Percentiles rank a stretch among this genome's conserved stretches.
These are phyloP conservation scores for Crotalus helleri DNA, from an alignment of 2,113 vertebrate species.

Conservation along the genomic window DNA sequence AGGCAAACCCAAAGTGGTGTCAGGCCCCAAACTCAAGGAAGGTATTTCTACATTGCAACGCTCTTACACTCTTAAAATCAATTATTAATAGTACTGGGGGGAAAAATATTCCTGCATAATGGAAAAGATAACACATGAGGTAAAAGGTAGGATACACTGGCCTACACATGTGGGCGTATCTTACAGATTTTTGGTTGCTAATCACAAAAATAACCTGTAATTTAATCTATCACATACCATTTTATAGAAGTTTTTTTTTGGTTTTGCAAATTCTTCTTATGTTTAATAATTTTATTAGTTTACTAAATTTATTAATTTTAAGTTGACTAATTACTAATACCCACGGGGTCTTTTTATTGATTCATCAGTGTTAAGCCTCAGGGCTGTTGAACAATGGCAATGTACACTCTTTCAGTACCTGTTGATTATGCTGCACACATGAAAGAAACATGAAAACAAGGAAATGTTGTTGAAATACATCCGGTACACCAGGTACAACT, in stretches of 20 bases:
- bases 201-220: no score
- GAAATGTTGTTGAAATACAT: background rate
- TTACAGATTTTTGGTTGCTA: no score
- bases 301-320: background rate
- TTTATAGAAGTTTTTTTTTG: background rate
- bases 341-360: background rate
- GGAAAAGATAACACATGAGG: background rate
- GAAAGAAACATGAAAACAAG: background rate
- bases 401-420: background rate
- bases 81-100: constrained; percentile 1
- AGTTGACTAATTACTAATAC: background rate
- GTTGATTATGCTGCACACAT: background rate
- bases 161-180: no score
- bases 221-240: no score
- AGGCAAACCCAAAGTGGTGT: background rate
- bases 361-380: background rate
- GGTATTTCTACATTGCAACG: background rate
- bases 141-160: background rate
- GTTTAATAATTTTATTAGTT: background rate
- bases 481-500: background rate
- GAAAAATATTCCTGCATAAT: background rate
- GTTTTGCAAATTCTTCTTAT: background rate
- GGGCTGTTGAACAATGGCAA: background rate
- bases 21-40: background rate
- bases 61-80: background rate